Percentiles rank a stretch among this genome's conserved stretches.
Evolutionary conservation across 2,113 vertebrate genomes (phyloP).

Genomic region (Bubo blakistoni): DNA sequence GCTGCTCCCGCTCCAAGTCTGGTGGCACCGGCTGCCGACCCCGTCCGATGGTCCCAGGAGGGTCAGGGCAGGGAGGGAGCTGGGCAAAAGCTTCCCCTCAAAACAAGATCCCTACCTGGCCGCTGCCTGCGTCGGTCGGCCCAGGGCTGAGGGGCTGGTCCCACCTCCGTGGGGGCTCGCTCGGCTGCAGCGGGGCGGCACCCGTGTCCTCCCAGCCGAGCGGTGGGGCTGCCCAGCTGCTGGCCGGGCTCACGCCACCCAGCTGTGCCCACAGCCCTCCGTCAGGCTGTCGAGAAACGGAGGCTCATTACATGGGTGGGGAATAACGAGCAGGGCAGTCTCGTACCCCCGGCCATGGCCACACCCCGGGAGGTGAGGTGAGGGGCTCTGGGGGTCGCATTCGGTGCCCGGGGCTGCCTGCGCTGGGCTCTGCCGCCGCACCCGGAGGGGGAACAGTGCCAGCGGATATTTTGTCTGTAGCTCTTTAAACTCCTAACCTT

Average conservation of each 20-base stretch:
- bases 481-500: background rate
- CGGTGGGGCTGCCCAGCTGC: slow-evolving; percentile 34
- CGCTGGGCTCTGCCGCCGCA: background rate
- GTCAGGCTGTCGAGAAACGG: slow-evolving; percentile 47
- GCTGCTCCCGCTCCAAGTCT: background rate
- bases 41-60: background rate
- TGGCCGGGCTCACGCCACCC: slow-evolving; percentile 23
- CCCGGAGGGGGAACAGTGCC: accelerated
- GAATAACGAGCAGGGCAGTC: background rate
- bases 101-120: slow-evolving; percentile 41
- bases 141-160: slow-evolving; percentile 43
- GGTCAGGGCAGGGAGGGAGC: background rate
- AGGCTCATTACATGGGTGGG: slow-evolving; percentile 24
- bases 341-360: background rate
- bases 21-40: background rate
- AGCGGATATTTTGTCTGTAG: background rate
- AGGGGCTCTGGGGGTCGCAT: background rate
- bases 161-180: background rate
- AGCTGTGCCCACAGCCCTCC: slow-evolving; percentile 44
- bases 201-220: slow-evolving; percentile 35
- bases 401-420: accelerated
- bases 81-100: slow-evolving; percentile 7
- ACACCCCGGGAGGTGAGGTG: background rate
- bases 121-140: slow-evolving; percentile 34
- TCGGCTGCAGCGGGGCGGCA: background rate